Evolutionary conservation across 2,888 invertebrate species (phyloP), one percentile per base, ranked within the genome.

Genomic region (Toxonevra muliebris): DNA sequence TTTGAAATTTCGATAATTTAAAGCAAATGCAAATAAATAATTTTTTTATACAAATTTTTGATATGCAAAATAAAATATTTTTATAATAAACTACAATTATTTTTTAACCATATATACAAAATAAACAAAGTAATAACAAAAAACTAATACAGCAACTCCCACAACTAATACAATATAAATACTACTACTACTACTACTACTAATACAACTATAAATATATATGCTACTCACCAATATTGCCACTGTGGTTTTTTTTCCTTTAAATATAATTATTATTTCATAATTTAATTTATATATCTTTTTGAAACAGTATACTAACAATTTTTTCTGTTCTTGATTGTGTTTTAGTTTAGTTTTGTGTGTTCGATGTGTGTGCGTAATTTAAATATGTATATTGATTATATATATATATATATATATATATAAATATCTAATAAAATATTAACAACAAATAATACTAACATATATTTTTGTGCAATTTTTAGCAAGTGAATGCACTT

Each of bases 1-100:
- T 71, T 74, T 76, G 76, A 76, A 76, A 76, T 76, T 76, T 76
- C 76, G 76, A 76, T 76, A 76, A 76, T 75, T 73, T 72, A 70
- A 73, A 68, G 63, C 64, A 57, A 61, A 63, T 66, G 50, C 65
- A 67, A 70, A 48, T 41, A 54, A 61, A 57, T 40, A 52, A 60
- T 50, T 50, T 20, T 17, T 60, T 43, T 30, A 60, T 45, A 61
- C 45, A 60, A 66, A 48, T 65, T 48, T 48, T 48, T n/a, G 50
- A n/a, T 59, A 43, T 12, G 20, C 19, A 17, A 17, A 17, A 19
- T 54, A 54, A 54, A 30, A 17, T 13, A 30, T 10, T 30, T 12
- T 13, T 40, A 59, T 59, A 59, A 40, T 42, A 17, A 42, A 54
- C 15, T 54, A 19, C 17, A 17, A 58, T 30, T 30, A 30, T 30